phyloP scores from a whole-genome alignment of 2,888 invertebrate genomes.

The Cephus nigrinus region DNA sequence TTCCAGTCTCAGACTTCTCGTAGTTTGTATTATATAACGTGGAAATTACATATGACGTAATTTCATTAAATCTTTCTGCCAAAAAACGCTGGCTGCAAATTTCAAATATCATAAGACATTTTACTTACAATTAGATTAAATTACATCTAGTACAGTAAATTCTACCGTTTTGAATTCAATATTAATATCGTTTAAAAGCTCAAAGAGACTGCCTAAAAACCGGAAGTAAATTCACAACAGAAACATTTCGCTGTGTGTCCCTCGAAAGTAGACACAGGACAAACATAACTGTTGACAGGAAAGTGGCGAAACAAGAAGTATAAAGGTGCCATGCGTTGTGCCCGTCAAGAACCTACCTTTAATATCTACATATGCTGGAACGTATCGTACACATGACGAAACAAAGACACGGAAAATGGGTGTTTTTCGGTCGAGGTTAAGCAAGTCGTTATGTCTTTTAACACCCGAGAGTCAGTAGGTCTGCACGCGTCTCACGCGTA shows the following conservation, averaged over 20 bases:
- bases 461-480: slow-evolving; percentile 6
- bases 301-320: background rate
- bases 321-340: background rate
- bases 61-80: background rate
- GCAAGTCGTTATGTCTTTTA: slow-evolving; percentile 3
- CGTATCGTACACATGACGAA: background rate
- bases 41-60: background rate
- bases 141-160: background rate
- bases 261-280: background rate
- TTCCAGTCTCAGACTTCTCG: background rate
- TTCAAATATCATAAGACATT: background rate
- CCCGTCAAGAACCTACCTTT: background rate
- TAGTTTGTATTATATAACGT: background rate
- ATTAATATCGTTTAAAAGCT: background rate
- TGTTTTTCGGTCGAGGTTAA: slow-evolving; percentile 4
- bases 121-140: background rate
- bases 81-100: background rate
- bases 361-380: background rate
- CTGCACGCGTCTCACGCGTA: slow-evolving; percentile 3
- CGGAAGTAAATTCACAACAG: background rate
- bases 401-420: slow-evolving; percentile 3
- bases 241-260: background rate
- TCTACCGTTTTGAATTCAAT: background rate
- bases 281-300: background rate
- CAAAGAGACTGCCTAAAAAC: background rate